Base-by-base conservation (phyloP, 2,113 vertebrate species). In the Chamaetylas fuelleborni region DNA sequence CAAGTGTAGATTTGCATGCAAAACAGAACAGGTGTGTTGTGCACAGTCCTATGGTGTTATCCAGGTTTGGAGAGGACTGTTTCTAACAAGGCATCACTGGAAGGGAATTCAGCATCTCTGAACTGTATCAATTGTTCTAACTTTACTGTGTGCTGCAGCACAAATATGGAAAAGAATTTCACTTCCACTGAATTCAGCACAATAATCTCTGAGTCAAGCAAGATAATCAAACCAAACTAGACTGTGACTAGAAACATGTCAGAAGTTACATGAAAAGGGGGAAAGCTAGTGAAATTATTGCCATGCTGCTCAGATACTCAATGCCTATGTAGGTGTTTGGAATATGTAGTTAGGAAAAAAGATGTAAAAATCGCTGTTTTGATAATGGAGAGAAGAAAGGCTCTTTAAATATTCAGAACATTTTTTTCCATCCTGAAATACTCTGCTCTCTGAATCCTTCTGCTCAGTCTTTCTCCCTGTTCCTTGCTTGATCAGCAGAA, bases 401-500 rank as follows among this genome's bases (percentile, higher is more conserved):
- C 51, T 85, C 47, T 90, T 90, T 47, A 81, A 73, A 69, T 62
- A 90, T 69, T 34, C 24, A 31, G 81, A 64, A 61, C 12, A 20
- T 25, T 72, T 88, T 40, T 40, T 36, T 60, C 86, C 45, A 13
- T 36, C 74, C 70, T 71, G 80, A 91, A 92, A 64, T 48, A 60
- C 40, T 77, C 54, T 73, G 47, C 38, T 60, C 34, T 34, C 43
- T 43, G 61, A 51, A 60, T 79, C 36, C 45, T 85, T 76, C 45
- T 91, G 58, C 45, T 60, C 17, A 33, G 13, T 34, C 25, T 80
- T 92, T 61, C 58, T 82, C 16, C 61, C 36, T 66, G 29, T 61
- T 83, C 36, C 33, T 66, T 70, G 40, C 48, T 42, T 78, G 92
- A 65, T 73, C 60, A 81, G 58, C 60, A 70, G 70, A 67, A 92